Percentiles rank a stretch among this genome's conserved stretches.
Conservation (phyloP, 2,888 invertebrate genomes). For the Myathropa florea region DNA sequence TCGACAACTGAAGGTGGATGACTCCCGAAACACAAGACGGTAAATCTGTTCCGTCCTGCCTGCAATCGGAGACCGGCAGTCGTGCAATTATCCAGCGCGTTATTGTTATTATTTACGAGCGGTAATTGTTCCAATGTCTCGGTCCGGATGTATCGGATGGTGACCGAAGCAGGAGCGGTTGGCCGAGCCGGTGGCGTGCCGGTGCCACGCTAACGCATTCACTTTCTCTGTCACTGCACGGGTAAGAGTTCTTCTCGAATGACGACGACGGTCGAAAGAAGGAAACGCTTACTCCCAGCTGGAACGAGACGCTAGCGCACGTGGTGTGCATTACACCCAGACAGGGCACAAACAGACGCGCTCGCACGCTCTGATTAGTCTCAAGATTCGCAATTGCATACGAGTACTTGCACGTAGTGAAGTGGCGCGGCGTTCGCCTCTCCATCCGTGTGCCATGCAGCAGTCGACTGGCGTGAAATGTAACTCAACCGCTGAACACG, state of each 20-base stretch:
- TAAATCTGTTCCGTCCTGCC: conserved; percentile 15
- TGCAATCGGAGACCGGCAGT: not conserved
- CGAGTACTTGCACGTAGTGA: conserved; percentile 22
- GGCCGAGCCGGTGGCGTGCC: not conserved
- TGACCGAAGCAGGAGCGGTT: not conserved
- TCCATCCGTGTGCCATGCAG: conserved; percentile 18
- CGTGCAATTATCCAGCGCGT: conserved; percentile 44
- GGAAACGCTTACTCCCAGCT: conserved; percentile 34
- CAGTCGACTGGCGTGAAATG: conserved; percentile 54
- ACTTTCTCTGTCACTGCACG: conserved; percentile 54
- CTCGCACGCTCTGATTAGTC: conserved; percentile 62
- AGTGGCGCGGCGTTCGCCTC: conserved; percentile 26
- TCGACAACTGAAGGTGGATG: conserved; percentile 55
- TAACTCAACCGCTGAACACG: conserved; percentile 49
- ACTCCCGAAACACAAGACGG: conserved; percentile 35
- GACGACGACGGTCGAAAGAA: conserved; percentile 18
- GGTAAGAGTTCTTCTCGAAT: conserved; percentile 47
- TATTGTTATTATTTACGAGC: conserved; percentile 65
- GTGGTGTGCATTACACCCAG: conserved; percentile 61
- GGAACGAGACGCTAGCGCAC: conserved; percentile 49
- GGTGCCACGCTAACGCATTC: conserved; percentile 24
- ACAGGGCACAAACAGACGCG: conserved; percentile 11
- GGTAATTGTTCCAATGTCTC: conserved; percentile 68
- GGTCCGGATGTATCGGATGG: conserved; percentile 55
- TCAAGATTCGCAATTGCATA: conserved; percentile 50